These are phyloP conservation scores for Dryococelus australis DNA, from an alignment of 2,888 invertebrate species.

Conservation along the genomic window DNA sequence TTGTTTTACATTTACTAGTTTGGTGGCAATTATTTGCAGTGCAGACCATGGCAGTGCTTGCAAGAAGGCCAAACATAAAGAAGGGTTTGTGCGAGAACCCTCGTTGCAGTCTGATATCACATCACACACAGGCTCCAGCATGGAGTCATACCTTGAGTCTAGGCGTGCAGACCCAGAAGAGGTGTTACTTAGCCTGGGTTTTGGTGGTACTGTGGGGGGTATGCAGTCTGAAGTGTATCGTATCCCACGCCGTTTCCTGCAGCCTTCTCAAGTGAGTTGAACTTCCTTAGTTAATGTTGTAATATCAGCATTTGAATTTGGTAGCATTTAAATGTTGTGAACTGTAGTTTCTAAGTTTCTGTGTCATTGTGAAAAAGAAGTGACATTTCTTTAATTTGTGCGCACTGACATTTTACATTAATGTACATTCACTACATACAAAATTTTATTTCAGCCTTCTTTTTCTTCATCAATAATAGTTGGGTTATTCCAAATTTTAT, in stretches of 20 bases:
- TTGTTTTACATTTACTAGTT: no score
- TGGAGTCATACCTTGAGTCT: conserved; percentile 82
- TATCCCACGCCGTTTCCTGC: conserved; percentile 83
- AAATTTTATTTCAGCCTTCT: no score
- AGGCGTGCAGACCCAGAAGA: conserved; percentile 90
- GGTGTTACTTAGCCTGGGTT: conserved; percentile 72
- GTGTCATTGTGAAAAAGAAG: background rate
- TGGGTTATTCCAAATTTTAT: no score
- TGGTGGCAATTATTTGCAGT: background rate
- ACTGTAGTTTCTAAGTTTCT: conserved; percentile 4
- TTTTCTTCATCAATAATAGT: no score
- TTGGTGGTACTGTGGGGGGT: conserved; percentile 53
- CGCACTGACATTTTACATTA: no score
- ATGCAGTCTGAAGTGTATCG: conserved; percentile 75
- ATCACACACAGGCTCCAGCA: conserved; percentile 65
- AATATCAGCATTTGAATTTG: background rate
- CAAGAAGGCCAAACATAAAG: conserved; percentile 20
- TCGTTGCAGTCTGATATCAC: conserved; percentile 57
- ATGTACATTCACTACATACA: no score
- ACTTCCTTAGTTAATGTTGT: conserved; percentile 7
- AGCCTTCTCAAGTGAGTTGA: conserved; percentile 74
- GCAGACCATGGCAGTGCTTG: background rate
- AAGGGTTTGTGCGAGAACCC: conserved; percentile 54
- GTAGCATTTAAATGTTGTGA: background rate
- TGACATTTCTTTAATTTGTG: no score